Base-by-base conservation (phyloP, 2,113 vertebrate species). In the Rutilus rutilus region DNA sequence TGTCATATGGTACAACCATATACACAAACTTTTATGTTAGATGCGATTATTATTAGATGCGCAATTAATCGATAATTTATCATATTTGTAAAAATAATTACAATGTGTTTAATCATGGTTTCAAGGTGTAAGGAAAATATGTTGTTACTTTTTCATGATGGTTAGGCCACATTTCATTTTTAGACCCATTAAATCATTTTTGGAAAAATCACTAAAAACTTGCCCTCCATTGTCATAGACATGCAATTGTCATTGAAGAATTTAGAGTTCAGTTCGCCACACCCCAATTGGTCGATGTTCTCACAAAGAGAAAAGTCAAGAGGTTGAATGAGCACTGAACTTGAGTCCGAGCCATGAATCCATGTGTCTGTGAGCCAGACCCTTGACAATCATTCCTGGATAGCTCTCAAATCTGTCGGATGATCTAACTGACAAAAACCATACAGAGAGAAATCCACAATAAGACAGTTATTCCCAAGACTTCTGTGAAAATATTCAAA, bases 261-360 rank as follows among this genome's bases (percentile, higher is more conserved):
- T 57, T 42, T 57, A 25, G 42, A 81, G 78, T 64, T 64, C 15
- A 65, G 78, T 62, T 42, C 3, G 1, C 57, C 19, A 39, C 78
- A 62, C 57, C 78, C 78, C 10, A 11, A 47, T 21, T 7, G 9
- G 0, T 36, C 54, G 27, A 64, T 64, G n/a, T 64, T 81, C 78
- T 47, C 78, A 81, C 60, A 47, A 81, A 81, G n/a, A 81, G 78
- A 64, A 47, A 65, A 45, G 78, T 25, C 5, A 45, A 81, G n/a
- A 47, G 80, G 80, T 52, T 67, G 27, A n/a, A 69, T 69, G 62
- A 67, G 52, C 15, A 47, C 25, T 50, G 62, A 69, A 33, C 79
- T 69, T 80, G 57, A 80, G 33, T 62, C 36, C 14, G 10, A 69
- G 62, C 62, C 79, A 65, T 52, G 45, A 52, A 65, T 64, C 25